Base-by-base conservation (phyloP, 2,113 vertebrate genomes). In the Triplophysa tibetana region DNA sequence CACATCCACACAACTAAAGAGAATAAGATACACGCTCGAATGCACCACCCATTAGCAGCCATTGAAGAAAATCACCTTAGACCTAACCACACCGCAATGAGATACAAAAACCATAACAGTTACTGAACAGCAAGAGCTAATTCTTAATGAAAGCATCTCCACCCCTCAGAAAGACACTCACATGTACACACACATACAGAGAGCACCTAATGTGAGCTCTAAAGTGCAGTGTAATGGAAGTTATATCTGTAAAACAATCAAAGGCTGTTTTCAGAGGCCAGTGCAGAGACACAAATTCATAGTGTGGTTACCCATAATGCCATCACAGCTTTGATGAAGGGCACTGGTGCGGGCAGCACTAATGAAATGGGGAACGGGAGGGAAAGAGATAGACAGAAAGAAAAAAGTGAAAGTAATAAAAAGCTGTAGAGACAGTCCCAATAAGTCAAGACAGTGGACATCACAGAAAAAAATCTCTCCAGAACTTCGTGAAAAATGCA, bases 191-290 rank as follows among this genome's bases (percentile, higher is more conserved):
- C 26, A 58, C 33, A 38, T 38, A 7, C 60, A 62, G 38, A 80
- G 43, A 26, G 73, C 41, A 21, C 54, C 21, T 17, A 21, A 62
- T 56, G 41, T 61, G 19, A 62, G 63, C 56, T 74, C 13, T 75
- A 68, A 75, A 63, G 72, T 33, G 21, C 70, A 60, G 56, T 70
- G 78, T 78, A 84, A 84, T 78, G 58, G 79, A 75, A 75, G 73
- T 81, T 78, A 81, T 81, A 84, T 78, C 75, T 52, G 70, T 81
- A 81, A 84, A 75, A 69, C 69, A 77, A 84, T 80, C 70, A 81
- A 64, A 81, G 66, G 68, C 72, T 33, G 43, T 19, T 75, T 61
- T 58, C 72, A 45, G 72, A 62, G 72, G 58, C 38, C 8, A 19
- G 58, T 13, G n/a, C 33, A 2, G 58, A 75, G 56, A 75, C 72